Evolutionary conservation across 2,888 invertebrate genomes (phyloP).

Genomic region (Hydroisotoma schaefferi): DNA sequence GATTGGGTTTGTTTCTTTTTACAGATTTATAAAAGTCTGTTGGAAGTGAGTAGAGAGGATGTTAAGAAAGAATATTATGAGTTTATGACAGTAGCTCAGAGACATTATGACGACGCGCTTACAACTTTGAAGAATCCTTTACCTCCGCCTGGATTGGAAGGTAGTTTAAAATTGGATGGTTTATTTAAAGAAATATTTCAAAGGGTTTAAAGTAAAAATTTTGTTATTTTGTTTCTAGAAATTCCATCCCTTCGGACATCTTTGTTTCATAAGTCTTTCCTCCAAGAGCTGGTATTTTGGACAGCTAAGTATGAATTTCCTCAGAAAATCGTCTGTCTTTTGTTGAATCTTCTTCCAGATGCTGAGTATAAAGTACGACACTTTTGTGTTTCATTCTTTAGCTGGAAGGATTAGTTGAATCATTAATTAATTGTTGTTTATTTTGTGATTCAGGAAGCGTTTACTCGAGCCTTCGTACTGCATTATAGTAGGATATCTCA

Average conservation of each 20-base stretch:
- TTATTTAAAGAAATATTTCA: no score
- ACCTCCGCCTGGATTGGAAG: constrained; percentile 69
- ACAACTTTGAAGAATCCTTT: constrained; percentile 72
- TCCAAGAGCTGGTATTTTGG: constrained; percentile 98
- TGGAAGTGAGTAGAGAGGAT: constrained; percentile 47
- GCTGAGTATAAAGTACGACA: constrained; percentile 84
- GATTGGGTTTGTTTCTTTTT: not conserved
- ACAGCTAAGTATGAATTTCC: constrained; percentile 96
- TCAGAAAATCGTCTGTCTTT: constrained; percentile 89
- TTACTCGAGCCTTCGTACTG: constrained; percentile 89
- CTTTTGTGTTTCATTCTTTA: not conserved
- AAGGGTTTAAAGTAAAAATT: not conserved
- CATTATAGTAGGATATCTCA: constrained; percentile 93
- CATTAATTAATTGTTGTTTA: constrained; percentile 7
- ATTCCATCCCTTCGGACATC: constrained; percentile 74
- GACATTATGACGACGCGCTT: constrained; percentile 76
- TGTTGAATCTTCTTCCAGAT: constrained; percentile 92
- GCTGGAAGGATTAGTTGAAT: not conserved
- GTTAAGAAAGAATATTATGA: constrained; percentile 67
- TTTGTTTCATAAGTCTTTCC: constrained; percentile 74
- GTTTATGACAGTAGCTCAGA: constrained; percentile 69
- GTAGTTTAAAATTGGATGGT: no score
- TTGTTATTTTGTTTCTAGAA: constrained; percentile 52
- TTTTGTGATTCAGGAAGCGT: constrained; percentile 66
- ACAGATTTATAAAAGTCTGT: constrained; percentile 68